These are phyloP conservation scores for Phymorhynchus buccinoides DNA, from an alignment of 1,140 invertebrate genomes.

Conservation along the genomic window DNA sequence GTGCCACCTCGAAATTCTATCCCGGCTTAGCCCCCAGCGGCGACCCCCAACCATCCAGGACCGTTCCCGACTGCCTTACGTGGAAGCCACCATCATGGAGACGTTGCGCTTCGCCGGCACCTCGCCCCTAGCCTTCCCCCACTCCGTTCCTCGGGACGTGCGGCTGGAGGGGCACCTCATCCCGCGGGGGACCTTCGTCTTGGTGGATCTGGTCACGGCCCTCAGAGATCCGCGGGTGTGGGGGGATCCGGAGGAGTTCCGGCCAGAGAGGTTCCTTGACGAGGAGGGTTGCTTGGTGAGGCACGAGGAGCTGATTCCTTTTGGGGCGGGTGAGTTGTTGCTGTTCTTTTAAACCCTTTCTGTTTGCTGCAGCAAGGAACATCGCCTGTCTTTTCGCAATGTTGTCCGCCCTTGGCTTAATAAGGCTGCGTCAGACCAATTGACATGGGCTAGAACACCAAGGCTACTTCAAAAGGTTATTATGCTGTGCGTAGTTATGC, in stretches of 20 bases:
- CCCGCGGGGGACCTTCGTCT: conserved; percentile 67
- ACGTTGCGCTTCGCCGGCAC: conserved; percentile 67
- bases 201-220: conserved; percentile 69
- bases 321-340: conserved; percentile 36
- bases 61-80: conserved; percentile 58
- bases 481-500: no score
- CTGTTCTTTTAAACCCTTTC: no score
- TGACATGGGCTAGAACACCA: no score
- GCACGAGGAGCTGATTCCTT: conserved; percentile 40
- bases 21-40: conserved; percentile 34
- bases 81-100: conserved; percentile 66
- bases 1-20: conserved; percentile 89
- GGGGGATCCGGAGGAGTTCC: conserved; percentile 80
- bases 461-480: no score
- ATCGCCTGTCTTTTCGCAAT: no score
- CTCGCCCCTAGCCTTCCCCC: conserved; percentile 71
- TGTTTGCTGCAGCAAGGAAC: no score
- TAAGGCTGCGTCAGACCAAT: no score
- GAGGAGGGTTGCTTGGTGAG: conserved; percentile 32
- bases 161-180: conserved; percentile 66
- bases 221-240: conserved; percentile 76
- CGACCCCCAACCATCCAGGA: conserved; percentile 80
- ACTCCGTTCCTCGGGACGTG: conserved; percentile 62
- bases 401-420: no score
- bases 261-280: conserved; percentile 78